A percentile compares a stretch with the other conserved stretches of the same genome.
Conservation (phyloP, 2,797 vertebrate species). For the Carduelis carduelis region DNA sequence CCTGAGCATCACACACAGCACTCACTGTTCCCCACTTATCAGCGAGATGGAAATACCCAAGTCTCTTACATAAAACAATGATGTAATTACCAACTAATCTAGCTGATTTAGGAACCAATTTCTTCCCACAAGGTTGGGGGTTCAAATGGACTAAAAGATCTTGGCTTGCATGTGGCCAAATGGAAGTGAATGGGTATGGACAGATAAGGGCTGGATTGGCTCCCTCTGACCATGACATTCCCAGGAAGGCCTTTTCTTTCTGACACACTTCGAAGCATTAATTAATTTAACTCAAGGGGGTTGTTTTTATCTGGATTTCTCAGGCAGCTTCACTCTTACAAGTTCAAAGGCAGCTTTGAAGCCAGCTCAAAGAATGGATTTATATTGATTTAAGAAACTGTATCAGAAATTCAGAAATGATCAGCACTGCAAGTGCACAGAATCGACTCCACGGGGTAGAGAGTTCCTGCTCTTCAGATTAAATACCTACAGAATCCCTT, state of each 20-base stretch:
- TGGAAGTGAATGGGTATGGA: fast-evolving
- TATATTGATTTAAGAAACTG: constrained; percentile 4
- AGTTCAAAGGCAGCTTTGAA: constrained; percentile 64
- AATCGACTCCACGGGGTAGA: neutral
- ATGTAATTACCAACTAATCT: neutral
- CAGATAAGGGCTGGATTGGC: neutral
- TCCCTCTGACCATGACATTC: neutral
- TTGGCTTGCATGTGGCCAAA: neutral
- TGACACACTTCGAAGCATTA: constrained; percentile 13
- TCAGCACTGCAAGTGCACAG: neutral
- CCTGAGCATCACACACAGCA: neutral
- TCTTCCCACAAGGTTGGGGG: neutral
- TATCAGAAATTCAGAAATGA: neutral
- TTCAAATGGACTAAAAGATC: neutral
- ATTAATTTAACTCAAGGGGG: constrained; percentile 42
- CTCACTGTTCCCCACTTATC: neutral
- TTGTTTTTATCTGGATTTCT: constrained; percentile 38
- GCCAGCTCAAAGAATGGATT: constrained; percentile 34
- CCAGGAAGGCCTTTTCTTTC: neutral
- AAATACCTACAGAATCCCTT: neutral
- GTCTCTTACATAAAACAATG: neutral
- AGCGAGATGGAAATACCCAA: neutral
- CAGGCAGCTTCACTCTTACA: constrained; percentile 6
- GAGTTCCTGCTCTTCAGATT: neutral
- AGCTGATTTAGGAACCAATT: neutral